Conservation (phyloP, 2,888 invertebrate genomes). For the Brenthis daphne region DNA sequence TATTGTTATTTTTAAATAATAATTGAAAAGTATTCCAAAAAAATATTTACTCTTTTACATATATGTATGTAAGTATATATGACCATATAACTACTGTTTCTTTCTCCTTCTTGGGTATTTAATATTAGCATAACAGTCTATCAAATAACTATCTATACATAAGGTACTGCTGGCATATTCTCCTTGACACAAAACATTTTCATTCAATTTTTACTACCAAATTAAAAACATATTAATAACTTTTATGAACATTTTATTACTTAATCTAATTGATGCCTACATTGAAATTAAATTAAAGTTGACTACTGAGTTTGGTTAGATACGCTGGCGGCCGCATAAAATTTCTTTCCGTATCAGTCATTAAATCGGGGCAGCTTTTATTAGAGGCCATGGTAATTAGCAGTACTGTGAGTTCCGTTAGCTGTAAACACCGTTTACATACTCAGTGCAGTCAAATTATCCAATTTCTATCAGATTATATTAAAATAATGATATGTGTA, state of each 20-base stretch:
- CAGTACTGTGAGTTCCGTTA: constrained; percentile 27
- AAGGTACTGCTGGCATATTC: background rate
- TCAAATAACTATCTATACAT: too few relatives aligned
- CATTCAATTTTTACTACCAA: constrained; percentile 3
- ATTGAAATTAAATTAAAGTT: constrained; percentile 25
- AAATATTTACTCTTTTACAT: background rate
- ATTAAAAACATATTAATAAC: constrained; percentile 16
- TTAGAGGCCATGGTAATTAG: constrained; percentile 29
- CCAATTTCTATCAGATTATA: constrained; percentile 21
- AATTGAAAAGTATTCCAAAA: too few relatives aligned
- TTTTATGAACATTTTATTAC: constrained; percentile 18
- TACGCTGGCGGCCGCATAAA: constrained; percentile 14
- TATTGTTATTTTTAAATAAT: too few relatives aligned
- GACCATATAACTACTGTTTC: background rate
- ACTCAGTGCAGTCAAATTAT: constrained; percentile 16
- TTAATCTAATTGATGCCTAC: constrained; percentile 24
- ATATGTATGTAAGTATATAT: background rate
- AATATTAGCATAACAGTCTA: too few relatives aligned
- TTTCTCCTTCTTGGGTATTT: too few relatives aligned
- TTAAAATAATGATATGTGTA: constrained; percentile 21
- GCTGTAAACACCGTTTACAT: constrained; percentile 23
- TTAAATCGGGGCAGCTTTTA: constrained; percentile 31
- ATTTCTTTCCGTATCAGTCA: constrained; percentile 31
- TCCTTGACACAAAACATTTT: constrained; percentile 7
- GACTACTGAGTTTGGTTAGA: constrained; percentile 26